Conservation (phyloP, 2,113 vertebrate species). For the Mormyrus lacerda region DNA sequence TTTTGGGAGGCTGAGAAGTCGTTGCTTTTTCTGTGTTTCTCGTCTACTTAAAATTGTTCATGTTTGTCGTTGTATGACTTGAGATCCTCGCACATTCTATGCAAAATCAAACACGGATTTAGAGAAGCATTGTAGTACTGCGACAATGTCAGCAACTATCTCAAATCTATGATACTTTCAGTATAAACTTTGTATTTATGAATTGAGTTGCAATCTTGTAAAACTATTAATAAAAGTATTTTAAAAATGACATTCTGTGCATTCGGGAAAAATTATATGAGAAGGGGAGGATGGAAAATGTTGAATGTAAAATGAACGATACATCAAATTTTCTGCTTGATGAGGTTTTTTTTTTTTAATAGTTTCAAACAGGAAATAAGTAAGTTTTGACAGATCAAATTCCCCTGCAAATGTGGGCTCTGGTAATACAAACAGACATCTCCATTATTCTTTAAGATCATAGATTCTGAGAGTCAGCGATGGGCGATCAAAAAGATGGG, state of each 20-base stretch:
- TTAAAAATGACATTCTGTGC: slow-evolving; percentile 45
- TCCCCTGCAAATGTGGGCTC: not conserved
- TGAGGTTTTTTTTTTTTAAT: not conserved
- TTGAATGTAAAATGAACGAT: not conserved
- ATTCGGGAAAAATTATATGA: not conserved
- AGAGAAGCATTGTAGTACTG: slow-evolving; percentile 82
- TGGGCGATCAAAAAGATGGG: not conserved
- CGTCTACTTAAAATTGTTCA: slow-evolving; percentile 57
- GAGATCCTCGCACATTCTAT: slow-evolving; percentile 85
- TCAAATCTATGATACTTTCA: slow-evolving; percentile 86
- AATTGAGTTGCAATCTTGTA: slow-evolving; percentile 83
- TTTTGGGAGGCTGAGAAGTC: slow-evolving; percentile 28
- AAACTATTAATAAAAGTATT: slow-evolving; percentile 91
- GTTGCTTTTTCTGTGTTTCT: slow-evolving; percentile 48
- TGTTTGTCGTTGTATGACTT: slow-evolving; percentile 45
- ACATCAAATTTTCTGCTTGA: not conserved
- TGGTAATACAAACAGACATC: not conserved
- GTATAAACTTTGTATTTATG: slow-evolving; percentile 93
- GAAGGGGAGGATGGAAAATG: not conserved
- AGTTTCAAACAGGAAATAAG: not conserved
- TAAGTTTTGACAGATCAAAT: not conserved
- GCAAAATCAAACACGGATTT: slow-evolving; percentile 68
- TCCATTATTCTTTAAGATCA: not conserved
- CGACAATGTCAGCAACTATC: slow-evolving; percentile 77
- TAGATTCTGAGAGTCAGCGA: not conserved